Evolutionary conservation across 2,113 vertebrate genomes (phyloP).

Genomic region (Hemichromis elongatus): DNA sequence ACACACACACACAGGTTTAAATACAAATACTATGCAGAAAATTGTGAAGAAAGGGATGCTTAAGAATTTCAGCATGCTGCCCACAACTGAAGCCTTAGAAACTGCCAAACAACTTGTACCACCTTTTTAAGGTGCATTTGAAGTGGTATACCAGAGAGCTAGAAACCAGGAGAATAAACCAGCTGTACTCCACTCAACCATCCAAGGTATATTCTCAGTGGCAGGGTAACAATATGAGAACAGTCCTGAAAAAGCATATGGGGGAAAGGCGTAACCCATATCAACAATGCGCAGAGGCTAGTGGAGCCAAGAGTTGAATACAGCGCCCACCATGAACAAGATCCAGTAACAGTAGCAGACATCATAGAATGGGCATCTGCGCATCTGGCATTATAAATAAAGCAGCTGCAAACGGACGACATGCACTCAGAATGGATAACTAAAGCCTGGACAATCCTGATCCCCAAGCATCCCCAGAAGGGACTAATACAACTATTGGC

Average conservation of each 20-base stretch:
- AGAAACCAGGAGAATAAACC: background rate
- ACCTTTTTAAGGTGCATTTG: background rate
- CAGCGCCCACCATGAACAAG: background rate
- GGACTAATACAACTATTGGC: background rate
- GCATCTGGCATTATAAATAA: background rate
- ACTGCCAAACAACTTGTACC: background rate
- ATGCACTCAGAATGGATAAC: background rate
- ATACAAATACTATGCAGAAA: background rate
- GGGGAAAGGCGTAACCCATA: background rate
- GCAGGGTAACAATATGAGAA: background rate
- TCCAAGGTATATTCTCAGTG: background rate
- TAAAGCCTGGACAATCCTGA: background rate
- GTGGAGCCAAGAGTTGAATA: background rate
- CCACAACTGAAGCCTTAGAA: background rate
- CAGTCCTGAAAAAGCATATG: background rate
- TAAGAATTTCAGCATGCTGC: background rate
- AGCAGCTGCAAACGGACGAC: background rate
- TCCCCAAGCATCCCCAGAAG: background rate
- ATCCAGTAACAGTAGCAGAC: background rate
- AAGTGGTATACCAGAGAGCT: background rate
- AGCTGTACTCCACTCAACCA: background rate
- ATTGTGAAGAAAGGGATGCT: background rate
- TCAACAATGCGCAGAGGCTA: background rate
- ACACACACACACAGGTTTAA: background rate
- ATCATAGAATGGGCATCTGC: background rate